phyloP scores from a whole-genome alignment of 2,888 invertebrate species.

The Mactromeris polynyma region DNA sequence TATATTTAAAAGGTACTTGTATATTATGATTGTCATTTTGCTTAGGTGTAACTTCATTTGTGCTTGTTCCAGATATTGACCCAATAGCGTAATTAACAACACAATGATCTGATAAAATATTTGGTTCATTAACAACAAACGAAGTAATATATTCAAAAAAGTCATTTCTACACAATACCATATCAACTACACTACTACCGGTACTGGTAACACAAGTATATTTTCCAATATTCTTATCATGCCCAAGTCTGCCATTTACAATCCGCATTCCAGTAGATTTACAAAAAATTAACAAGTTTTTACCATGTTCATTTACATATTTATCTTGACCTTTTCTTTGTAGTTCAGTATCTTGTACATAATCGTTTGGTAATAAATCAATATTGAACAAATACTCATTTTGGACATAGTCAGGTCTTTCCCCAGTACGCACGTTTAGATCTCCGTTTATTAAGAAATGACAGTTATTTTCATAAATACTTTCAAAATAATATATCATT shows the following conservation, averaged over 20 bases:
- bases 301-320: not conserved
- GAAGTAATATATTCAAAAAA: too few relatives aligned
- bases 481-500: not conserved
- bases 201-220: not conserved
- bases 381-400: not conserved
- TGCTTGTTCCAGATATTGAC: too few relatives aligned
- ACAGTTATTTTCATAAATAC: not conserved
- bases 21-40: too few relatives aligned
- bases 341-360: not conserved
- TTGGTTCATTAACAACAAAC: too few relatives aligned
- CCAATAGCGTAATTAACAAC: too few relatives aligned
- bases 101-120: too few relatives aligned
- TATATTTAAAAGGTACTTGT: too few relatives aligned
- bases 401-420: not conserved
- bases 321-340: not conserved
- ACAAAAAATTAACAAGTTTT: not conserved
- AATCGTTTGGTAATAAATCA: not conserved
- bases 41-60: too few relatives aligned
- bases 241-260: not conserved
- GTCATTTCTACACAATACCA: not conserved
- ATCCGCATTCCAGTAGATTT: not conserved
- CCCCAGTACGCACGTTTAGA: not conserved
- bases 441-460: not conserved
- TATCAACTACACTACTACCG: not conserved
- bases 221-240: not conserved